phyloP scores from a whole-genome alignment of 2,797 vertebrate genomes.

The Acanthurus lineatus region DNA sequence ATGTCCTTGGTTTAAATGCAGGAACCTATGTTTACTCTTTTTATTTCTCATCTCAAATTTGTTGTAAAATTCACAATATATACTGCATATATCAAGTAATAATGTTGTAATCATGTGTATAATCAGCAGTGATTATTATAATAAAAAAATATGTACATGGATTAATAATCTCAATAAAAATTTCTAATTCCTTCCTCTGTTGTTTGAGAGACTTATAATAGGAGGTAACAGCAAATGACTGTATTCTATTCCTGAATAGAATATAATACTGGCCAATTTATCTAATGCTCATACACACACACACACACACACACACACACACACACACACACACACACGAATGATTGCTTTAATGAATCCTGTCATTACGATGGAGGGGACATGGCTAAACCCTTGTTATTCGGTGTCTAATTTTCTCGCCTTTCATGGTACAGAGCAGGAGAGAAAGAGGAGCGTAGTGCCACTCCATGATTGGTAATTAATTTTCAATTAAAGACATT shows the following conservation, averaged over 20 bases:
- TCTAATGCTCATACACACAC: constrained; percentile 16
- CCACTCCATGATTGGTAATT: constrained; percentile 68
- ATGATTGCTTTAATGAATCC: constrained; percentile 68
- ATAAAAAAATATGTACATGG: constrained; percentile 22
- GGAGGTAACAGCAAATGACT: constrained; percentile 25
- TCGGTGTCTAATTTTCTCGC: constrained; percentile 63
- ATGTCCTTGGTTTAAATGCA: no score
- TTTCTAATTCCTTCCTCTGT: background rate
- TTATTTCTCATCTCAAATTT: background rate
- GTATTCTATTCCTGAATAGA: no score
- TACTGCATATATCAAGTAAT: background rate
- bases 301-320: constrained; percentile 29
- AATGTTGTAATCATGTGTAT: background rate
- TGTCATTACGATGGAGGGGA: constrained; percentile 64
- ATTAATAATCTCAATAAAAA: constrained; percentile 34
- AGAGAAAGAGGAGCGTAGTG: constrained; percentile 33
- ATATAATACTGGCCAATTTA: constrained; percentile 42
- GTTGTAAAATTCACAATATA: background rate
- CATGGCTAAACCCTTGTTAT: constrained; percentile 65
- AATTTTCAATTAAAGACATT: constrained; percentile 74
- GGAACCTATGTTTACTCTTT: background rate
- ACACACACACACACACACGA: constrained; percentile 14
- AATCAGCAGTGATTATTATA: constrained; percentile 4
- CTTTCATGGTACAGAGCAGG: constrained; percentile 53
- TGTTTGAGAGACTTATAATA: constrained; percentile 33